phyloP scores from a whole-genome alignment of 2,888 invertebrate genomes.

The Tanytarsus gracilentus region DNA sequence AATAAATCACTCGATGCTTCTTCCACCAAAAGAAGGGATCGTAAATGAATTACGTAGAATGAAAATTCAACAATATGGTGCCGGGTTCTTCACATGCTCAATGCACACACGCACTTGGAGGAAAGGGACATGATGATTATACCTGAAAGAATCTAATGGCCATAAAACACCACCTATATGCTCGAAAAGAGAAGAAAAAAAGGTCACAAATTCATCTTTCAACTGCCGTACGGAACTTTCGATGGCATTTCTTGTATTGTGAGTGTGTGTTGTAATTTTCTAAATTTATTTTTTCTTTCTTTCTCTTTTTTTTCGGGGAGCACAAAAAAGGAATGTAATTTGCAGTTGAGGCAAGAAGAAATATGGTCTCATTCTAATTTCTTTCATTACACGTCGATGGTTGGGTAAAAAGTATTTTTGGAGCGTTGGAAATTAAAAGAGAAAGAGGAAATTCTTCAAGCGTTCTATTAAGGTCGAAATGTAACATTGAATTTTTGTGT shows the following conservation, averaged over 20 bases:
- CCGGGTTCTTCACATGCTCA: neutral
- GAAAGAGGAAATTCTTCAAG: no score
- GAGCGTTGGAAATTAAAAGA: no score
- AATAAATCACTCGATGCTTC: conserved; percentile 24
- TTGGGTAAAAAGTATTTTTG: no score
- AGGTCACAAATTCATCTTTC: neutral
- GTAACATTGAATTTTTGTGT: no score
- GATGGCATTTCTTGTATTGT: conserved; percentile 1
- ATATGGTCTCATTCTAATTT: no score
- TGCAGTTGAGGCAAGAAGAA: conserved; percentile 13
- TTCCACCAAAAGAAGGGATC: neutral
- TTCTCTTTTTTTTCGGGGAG: neutral
- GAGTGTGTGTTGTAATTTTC: conserved; percentile 22
- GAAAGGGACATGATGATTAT: neutral
- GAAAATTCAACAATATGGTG: conserved; percentile 9
- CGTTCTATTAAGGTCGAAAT: no score
- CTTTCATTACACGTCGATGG: no score
- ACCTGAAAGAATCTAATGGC: neutral
- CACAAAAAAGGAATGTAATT: conserved; percentile 10
- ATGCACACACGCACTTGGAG: neutral
- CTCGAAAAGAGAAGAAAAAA: neutral
- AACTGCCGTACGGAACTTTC: neutral
- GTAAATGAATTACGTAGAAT: conserved; percentile 7
- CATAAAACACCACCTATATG: neutral
- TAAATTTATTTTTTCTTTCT: conserved; percentile 13